phyloP scores from a whole-genome alignment of 2,888 invertebrate species.

The Clitarchus hookeri region DNA sequence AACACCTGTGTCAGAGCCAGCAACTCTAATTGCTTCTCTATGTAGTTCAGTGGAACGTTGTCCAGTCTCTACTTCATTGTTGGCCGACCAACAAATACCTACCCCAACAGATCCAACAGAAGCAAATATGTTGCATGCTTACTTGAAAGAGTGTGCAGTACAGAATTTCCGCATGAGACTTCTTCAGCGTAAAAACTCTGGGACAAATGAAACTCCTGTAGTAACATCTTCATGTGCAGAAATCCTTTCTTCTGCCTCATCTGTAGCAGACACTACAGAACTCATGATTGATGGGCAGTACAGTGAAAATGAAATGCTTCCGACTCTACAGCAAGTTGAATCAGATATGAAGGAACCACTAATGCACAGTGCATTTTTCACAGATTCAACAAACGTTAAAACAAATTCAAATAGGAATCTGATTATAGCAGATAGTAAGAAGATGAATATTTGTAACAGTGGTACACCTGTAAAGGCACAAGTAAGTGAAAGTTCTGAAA shows the following conservation, averaged over 20 bases:
- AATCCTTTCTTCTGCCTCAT: neutral
- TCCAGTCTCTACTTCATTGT: conserved; percentile 53
- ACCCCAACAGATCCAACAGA: conserved; percentile 50
- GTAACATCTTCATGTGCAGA: neutral
- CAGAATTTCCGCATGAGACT: conserved; percentile 74
- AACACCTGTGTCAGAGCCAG: conserved; percentile 66
- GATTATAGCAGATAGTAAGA: neutral
- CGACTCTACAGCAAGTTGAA: neutral
- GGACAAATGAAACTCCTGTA: neutral
- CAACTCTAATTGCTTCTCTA: conserved; percentile 62
- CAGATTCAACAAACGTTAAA: neutral
- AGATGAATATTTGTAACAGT: neutral
- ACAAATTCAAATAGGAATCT: neutral
- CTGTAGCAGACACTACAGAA: neutral
- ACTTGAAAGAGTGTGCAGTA: conserved; percentile 72
- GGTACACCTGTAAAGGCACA: neutral
- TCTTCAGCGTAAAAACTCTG: conserved; percentile 47
- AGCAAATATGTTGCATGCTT: conserved; percentile 71
- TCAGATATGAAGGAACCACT: neutral
- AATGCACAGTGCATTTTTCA: neutral
- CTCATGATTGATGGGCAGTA: neutral
- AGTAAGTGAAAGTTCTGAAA: neutral
- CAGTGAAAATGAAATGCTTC: neutral
- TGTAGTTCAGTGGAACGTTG: conserved; percentile 67
- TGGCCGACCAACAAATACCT: conserved; percentile 29